Percentiles rank a stretch among this genome's conserved stretches.
Conservation (phyloP, 2,888 invertebrate species). For the Adelphocoris suturalis region DNA sequence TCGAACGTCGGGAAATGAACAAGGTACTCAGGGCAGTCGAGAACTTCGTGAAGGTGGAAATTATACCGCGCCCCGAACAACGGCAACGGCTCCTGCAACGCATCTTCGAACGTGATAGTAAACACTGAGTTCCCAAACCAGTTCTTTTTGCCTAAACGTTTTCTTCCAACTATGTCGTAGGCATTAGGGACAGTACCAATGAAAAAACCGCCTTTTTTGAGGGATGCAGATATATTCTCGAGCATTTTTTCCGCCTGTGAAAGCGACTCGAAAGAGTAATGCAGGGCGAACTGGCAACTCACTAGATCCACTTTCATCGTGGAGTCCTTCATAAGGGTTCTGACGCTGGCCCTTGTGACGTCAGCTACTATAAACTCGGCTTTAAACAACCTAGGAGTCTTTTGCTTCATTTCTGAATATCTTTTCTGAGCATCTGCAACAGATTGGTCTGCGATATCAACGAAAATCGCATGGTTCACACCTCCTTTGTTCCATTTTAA, state of each 20-base stretch:
- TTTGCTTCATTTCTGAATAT: slow-evolving; percentile 81
- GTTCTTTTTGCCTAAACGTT: slow-evolving; percentile 81
- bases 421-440: slow-evolving; percentile 93
- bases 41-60: slow-evolving; percentile 95
- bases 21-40: slow-evolving; percentile 98
- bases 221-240: slow-evolving; percentile 92
- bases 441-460: slow-evolving; percentile 95
- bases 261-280: slow-evolving; percentile 96
- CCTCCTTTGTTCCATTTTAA: slow-evolving; percentile 91
- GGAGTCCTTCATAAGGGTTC: slow-evolving; percentile 88
- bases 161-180: slow-evolving; percentile 89
- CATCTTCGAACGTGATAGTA: slow-evolving; percentile 82
- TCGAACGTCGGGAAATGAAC: slow-evolving; percentile 93
- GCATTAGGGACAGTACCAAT: slow-evolving; percentile 98
- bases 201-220: slow-evolving; percentile 94
- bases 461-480: slow-evolving; percentile 91
- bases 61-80: slow-evolving; percentile 97
- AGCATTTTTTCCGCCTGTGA: slow-evolving; percentile 95
- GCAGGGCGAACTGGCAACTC: slow-evolving; percentile 98
- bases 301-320: slow-evolving; percentile 91
- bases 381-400: slow-evolving; percentile 81
- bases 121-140: slow-evolving; percentile 90
- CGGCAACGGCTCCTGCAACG: slow-evolving; percentile 81
- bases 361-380: slow-evolving; percentile 96
- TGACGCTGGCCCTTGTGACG: slow-evolving; percentile 89